Evolutionary conservation across 2,797 vertebrate genomes (phyloP).

Genomic region (Melanogrammus aeglefinus): DNA sequence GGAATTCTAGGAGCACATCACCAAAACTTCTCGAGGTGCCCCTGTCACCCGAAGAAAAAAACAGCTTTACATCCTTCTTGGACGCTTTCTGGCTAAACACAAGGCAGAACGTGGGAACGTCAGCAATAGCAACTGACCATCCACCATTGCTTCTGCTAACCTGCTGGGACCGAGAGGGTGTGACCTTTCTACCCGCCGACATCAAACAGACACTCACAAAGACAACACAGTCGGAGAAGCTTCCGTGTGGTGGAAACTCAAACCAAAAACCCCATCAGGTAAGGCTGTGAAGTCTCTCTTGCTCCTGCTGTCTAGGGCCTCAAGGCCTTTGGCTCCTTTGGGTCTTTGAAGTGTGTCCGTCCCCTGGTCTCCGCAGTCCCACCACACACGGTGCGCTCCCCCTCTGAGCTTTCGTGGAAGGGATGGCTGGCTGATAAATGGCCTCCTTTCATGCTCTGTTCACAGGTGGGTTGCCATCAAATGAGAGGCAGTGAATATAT

Average conservation of each 20-base stretch:
- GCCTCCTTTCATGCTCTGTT: conserved; percentile 58
- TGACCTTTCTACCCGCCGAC: conserved; percentile 73
- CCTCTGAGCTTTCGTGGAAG: conserved; percentile 50
- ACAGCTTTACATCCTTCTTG: conserved; percentile 74
- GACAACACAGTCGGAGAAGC: conserved; percentile 67
- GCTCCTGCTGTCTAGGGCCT: conserved; percentile 67
- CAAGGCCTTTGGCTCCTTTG: conserved; percentile 64
- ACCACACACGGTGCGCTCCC: conserved; percentile 39
- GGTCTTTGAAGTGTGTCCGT: conserved; percentile 69
- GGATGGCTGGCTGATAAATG: conserved; percentile 61
- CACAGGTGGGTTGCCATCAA: conserved; percentile 59
- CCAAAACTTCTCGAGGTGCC: conserved; percentile 67
- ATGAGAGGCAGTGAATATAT: conserved; percentile 60
- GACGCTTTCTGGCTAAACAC: conserved; percentile 59
- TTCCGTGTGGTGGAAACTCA: conserved; percentile 64
- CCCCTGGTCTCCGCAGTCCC: conserved; percentile 30
- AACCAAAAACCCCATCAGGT: conserved; percentile 79
- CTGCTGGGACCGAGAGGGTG: conserved; percentile 72
- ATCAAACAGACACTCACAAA: conserved; percentile 80
- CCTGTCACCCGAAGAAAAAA: conserved; percentile 54
- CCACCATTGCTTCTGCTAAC: conserved; percentile 53
- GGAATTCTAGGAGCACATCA: conserved; percentile 76
- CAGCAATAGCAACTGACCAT: conserved; percentile 64
- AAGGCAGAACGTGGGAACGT: conserved; percentile 60
- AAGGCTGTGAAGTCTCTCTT: conserved; percentile 75